These are phyloP conservation scores for Drosophila greeni DNA, from an alignment of 2,888 invertebrate species.

Conservation along the genomic window DNA sequence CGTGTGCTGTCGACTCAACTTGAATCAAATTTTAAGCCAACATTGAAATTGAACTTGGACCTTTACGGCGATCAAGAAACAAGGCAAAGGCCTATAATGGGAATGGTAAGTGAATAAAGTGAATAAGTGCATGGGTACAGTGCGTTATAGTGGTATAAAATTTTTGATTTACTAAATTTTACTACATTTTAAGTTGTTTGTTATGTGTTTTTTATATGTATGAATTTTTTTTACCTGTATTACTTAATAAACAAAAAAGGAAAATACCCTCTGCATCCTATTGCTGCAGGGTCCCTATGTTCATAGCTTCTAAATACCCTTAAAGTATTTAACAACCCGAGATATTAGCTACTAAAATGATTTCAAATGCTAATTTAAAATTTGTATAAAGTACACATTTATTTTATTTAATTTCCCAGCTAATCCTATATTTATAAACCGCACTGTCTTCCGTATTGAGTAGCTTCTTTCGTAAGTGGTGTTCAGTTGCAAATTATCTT, in stretches of 20 bases:
- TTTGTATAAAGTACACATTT: not conserved
- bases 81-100: not conserved
- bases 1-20: conserved; percentile 8
- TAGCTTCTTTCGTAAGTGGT: not conserved
- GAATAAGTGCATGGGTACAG: not conserved
- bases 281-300: too few relatives aligned
- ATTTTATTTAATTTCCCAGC: not conserved
- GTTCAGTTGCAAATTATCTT: conserved; percentile 25
- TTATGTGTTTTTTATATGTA: not conserved
- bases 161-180: not conserved
- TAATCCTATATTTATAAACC: not conserved
- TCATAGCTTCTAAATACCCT: too few relatives aligned
- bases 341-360: too few relatives aligned
- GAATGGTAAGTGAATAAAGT: conserved; percentile 2
- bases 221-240: too few relatives aligned
- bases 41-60: conserved; percentile 29
- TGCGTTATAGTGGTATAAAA: not conserved
- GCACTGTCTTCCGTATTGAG: not conserved
- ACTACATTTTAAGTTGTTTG: not conserved
- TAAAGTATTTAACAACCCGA: too few relatives aligned
- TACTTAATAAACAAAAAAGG: too few relatives aligned
- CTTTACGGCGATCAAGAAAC: not conserved
- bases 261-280: too few relatives aligned
- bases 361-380: not conserved
- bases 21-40: conserved; percentile 29